A percentile compares a stretch with the other conserved stretches of the same genome.
These are phyloP conservation scores for Perccottus glenii DNA, from an alignment of 2,113 vertebrate genomes.

Conservation along the genomic window DNA sequence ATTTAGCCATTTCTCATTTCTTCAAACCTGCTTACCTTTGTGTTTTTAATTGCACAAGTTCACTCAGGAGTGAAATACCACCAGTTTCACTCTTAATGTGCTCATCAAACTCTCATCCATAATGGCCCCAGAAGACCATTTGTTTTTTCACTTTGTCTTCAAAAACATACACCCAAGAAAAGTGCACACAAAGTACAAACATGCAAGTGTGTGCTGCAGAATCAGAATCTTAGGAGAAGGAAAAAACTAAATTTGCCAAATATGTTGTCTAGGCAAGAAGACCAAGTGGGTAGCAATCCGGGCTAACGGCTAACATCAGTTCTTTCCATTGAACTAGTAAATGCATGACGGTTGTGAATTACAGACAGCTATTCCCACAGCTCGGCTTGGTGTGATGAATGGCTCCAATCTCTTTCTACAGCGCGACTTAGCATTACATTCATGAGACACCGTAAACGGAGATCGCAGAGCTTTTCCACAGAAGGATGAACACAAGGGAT, in stretches of 20 bases:
- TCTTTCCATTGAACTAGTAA: conserved; percentile 42
- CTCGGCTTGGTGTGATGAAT: conserved; percentile 59
- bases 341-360: conserved; percentile 52
- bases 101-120: conserved; percentile 34
- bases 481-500: conserved; percentile 16
- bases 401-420: conserved; percentile 42
- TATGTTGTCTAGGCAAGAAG: conserved; percentile 26
- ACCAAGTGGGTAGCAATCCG: conserved; percentile 29
- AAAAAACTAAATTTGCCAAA: conserved; percentile 13
- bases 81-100: conserved; percentile 23
- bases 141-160: neutral
- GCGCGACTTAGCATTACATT: conserved; percentile 40
- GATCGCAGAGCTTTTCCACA: conserved; percentile 25
- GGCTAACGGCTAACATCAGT: conserved; percentile 50
- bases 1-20: conserved; percentile 5
- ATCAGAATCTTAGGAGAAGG: conserved; percentile 8
- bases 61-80: conserved; percentile 27
- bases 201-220: neutral
- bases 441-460: conserved; percentile 37
- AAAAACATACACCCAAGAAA: neutral
- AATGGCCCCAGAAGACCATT: conserved; percentile 17
- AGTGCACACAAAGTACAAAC: neutral
- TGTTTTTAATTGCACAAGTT: conserved; percentile 14
- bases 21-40: conserved; percentile 29
- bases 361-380: conserved; percentile 50